phyloP scores from a whole-genome alignment of 2,113 vertebrate species.

The Mobula hypostoma region DNA sequence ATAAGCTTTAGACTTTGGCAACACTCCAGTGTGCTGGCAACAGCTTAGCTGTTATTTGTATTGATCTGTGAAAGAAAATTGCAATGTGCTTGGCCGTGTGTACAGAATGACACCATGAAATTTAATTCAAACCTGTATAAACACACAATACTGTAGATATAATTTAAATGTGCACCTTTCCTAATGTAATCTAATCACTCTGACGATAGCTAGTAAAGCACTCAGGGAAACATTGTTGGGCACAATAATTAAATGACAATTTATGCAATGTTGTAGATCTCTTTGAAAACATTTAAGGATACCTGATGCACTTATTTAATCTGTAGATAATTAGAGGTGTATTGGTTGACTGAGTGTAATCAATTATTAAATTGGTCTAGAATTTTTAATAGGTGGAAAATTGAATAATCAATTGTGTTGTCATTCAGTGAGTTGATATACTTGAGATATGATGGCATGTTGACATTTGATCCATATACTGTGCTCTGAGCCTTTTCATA shows the following conservation, averaged over 20 bases:
- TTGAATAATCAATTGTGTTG: background rate
- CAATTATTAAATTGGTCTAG: constrained; percentile 12
- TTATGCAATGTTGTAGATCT: background rate
- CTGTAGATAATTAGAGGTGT: background rate
- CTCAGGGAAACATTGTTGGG: background rate
- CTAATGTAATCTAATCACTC: background rate
- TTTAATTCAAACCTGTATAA: background rate
- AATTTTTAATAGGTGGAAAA: background rate
- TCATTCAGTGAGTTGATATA: background rate
- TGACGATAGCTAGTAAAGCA: background rate
- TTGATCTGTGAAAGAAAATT: background rate
- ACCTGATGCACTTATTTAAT: background rate
- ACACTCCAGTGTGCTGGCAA: background rate
- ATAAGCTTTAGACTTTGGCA: background rate
- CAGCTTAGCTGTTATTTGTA: background rate
- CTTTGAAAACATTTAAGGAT: background rate
- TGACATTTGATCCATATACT: too few relatives aligned
- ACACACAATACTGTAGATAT: background rate
- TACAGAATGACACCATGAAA: background rate
- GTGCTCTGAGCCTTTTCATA: background rate
- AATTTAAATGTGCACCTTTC: background rate
- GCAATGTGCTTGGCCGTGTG: background rate
- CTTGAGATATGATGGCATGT: background rate
- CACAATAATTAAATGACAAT: background rate
- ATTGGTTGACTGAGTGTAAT: background rate